Evolutionary conservation across 2,888 invertebrate genomes (phyloP), one percentile per base, ranked within the genome.

Genomic region (Drosophila gaucha): DNA sequence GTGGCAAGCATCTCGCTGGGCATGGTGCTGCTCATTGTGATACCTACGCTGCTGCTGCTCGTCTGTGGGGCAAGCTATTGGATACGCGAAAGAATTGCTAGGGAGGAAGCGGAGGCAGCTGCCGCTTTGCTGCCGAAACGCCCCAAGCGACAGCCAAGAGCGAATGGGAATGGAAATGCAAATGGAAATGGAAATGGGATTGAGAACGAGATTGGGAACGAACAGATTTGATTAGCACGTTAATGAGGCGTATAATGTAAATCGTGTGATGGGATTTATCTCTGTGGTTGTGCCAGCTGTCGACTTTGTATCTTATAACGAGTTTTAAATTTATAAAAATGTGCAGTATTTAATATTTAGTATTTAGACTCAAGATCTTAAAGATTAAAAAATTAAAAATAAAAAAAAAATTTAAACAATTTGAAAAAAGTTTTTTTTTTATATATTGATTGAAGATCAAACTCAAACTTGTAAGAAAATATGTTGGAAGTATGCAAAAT

Each of bases 1-100:
- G 94, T 95, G 79, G 94, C 96, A 33, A 96, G 96, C 24, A 93
- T 95, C 20, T 96, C 97, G 5, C 94, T 95, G 89, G 96, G 95
- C 74, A 94, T 96, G 91, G 94, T 97, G 78, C 92, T 96, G 72
- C 95, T 95, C 33, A 94, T 96, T 67, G 92, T 97, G 91, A 92
- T 97, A 83, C 96, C 97, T 20, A 93, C 96, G 73, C 86, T 96
- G 43, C 92, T 97, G 74, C 91, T 95, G 31, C 92, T 96, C 52
- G 93, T 96, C 76, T 95, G 95, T 88, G 90, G 94, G 47, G 95
- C 93, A 24, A 94, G 94, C 91, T 93, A 94, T 76, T 91, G 94
- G 80, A 93, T 95, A 49, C 93, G 93, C 89, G 92, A 92, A 56
- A 94, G 80, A 67, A 91, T 91, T 65, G 89, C 88, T 36, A 66